Percentiles rank a stretch among this genome's conserved stretches.
These are phyloP conservation scores for Serilophus lunatus DNA, from an alignment of 2,113 vertebrate species.

Conservation along the genomic window DNA sequence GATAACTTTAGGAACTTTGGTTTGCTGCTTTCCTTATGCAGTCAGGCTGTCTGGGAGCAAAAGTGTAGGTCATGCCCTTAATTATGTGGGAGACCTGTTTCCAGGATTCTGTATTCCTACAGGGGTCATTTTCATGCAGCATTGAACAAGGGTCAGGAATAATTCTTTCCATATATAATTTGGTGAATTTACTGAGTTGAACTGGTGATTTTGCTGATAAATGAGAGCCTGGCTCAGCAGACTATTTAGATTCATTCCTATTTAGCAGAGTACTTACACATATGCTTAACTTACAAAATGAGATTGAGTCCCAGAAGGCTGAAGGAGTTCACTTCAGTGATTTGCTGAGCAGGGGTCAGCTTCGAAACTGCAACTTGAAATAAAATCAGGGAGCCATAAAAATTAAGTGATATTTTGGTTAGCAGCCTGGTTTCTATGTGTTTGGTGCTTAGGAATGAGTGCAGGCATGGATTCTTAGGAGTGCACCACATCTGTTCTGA, in stretches of 20 bases:
- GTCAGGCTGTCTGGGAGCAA: background rate
- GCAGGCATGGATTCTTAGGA: background rate
- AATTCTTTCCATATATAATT: background rate
- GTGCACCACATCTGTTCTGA: background rate
- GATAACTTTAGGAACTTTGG: fast-evolving
- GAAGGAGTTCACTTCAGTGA: background rate
- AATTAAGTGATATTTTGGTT: background rate
- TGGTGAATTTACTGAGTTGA: background rate
- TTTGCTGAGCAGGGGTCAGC: background rate
- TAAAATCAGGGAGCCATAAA: background rate
- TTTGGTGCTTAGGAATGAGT: background rate
- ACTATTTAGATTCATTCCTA: background rate
- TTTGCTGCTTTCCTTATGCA: background rate
- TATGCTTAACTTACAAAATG: background rate
- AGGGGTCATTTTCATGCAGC: background rate
- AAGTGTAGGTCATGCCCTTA: background rate
- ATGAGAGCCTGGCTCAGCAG: background rate
- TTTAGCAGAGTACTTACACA: background rate
- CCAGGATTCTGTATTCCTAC: background rate
- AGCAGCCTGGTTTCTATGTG: background rate
- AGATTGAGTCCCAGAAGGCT: background rate
- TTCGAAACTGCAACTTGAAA: background rate
- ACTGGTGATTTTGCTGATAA: background rate
- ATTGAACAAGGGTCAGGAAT: background rate
- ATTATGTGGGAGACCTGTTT: background rate